Evolutionary conservation across 2,888 invertebrate species (phyloP), one percentile per base, ranked within the genome.

Genomic region (Zhengitettix transpicula): DNA sequence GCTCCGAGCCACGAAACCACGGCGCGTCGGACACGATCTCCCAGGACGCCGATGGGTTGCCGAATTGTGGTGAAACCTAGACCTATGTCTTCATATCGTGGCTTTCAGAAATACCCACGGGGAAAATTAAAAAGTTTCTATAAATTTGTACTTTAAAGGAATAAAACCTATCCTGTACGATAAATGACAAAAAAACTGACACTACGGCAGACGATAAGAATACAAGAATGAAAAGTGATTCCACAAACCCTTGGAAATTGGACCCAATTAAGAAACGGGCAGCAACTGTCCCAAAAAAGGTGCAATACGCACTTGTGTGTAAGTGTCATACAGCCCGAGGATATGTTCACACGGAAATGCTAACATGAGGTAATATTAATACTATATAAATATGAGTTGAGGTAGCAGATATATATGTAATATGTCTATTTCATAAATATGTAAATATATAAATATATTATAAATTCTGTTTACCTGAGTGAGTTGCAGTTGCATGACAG

Each of bases 341-440:
- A n/a, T 55, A 55, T 41, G 15, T 41, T 55, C 11, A n/a, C 40
- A 40, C n/a, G 15, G 41, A 47, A 40, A 44, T 42, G 28, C 57
- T 40, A 40, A 54, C 47, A 54, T 57, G 61, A 61, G 59, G 61
- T 59, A 59, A 52, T 42, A 40, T 55, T 59, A 61, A 58, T 52
- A 61, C 57, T 62, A 59, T 52, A 40, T 54, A 51, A 44, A 56
- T 62, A 40, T 55, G 58, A 42, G 40, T 42, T 62, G 62, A 62
- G 62, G 62, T 62, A 62, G 60, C 60, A 60, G 62, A 58, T 61
- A 61, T 60, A 42, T 56, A 52, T 56, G 56, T 55, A 61, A 61
- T 47, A 40, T 47, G 57, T 57, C 44, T 55, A 55, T 55, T 17
- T 47, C 15, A 40, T 55, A 41, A 53, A 14, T 54, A 52, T 56